Percentiles rank a stretch among this genome's conserved stretches.
Conservation (phyloP, 2,797 vertebrate species). For the Ataeniobius toweri region DNA sequence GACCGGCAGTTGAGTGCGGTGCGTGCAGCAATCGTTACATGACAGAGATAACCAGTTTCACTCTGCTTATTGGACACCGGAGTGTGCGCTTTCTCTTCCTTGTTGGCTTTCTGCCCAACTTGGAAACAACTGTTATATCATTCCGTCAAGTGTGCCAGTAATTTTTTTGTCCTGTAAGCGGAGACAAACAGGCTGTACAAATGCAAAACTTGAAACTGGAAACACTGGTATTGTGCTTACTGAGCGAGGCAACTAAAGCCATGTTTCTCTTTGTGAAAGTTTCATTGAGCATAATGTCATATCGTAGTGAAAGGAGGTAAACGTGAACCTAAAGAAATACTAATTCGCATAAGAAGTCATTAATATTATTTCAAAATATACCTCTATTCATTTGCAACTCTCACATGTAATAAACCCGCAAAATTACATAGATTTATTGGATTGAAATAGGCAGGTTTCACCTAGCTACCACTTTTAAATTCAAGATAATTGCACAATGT, state of each 20-base stretch:
- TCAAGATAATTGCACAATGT: conserved; percentile 13
- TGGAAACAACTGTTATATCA: conserved; percentile 57
- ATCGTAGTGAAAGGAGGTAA: not conserved
- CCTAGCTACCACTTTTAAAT: conserved; percentile 9
- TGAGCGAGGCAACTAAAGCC: conserved; percentile 2
- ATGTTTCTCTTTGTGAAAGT: conserved; percentile 31
- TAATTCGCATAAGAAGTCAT: not conserved
- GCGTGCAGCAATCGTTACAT: conserved; percentile 38
- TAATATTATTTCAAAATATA: not conserved
- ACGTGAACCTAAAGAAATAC: not conserved
- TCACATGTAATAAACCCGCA: not conserved
- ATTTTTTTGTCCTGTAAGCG: conserved; percentile 56
- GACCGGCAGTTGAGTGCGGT: conserved; percentile 31
- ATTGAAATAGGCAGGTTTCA: too few species aligned
- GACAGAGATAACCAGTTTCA: conserved; percentile 67
- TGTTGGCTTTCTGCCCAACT: conserved; percentile 53
- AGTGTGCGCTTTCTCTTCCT: conserved; percentile 47
- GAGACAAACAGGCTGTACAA: conserved; percentile 53
- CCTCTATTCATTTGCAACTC: not conserved
- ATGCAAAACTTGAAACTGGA: conserved; percentile 65
- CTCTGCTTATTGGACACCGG: conserved; percentile 36
- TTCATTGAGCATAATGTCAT: conserved; percentile 57
- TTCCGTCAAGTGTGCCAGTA: conserved; percentile 29
- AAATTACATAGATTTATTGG: not conserved
- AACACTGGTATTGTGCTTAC: conserved; percentile 66